Percentiles rank a stretch among this genome's conserved stretches.
phyloP scores from a whole-genome alignment of 2,797 vertebrate species.

The Melanotaenia maccullochi region DNA sequence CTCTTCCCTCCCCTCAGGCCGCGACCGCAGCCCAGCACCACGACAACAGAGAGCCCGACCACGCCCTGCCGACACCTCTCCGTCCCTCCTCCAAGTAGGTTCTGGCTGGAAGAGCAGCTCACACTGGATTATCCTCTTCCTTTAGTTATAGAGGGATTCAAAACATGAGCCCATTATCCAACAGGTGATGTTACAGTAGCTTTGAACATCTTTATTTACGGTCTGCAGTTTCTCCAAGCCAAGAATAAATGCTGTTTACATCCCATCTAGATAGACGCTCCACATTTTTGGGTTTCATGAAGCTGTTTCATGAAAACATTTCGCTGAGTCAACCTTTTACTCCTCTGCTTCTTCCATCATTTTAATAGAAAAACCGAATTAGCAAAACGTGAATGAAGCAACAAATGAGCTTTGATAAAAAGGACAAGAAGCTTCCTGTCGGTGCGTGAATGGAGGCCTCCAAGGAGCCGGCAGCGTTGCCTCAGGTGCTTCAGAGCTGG shows the following conservation, averaged over 20 bases:
- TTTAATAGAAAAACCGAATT: not conserved
- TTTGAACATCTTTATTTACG: too few relatives aligned
- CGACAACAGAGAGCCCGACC: slow-evolving; percentile 63
- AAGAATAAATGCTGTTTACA: not conserved
- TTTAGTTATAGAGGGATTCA: not conserved
- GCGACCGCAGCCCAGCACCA: slow-evolving; percentile 66
- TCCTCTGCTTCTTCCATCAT: not conserved
- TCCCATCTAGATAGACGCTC: not conserved
- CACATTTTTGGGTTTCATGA: not conserved
- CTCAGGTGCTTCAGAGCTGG: not conserved
- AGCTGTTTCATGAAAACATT: not conserved
- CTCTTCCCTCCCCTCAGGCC: slow-evolving; percentile 78
- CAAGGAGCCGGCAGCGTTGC: not conserved
- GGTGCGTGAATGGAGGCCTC: not conserved
- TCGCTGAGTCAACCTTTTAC: not conserved
- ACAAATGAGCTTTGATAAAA: slow-evolving; percentile 1
- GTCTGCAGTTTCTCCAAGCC: not conserved
- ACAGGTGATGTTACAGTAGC: too few relatives aligned
- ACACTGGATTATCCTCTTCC: not conserved
- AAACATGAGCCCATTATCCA: not conserved
- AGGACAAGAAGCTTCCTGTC: not conserved
- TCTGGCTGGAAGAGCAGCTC: not conserved
- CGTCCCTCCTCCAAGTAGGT: slow-evolving; percentile 82
- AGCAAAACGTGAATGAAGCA: not conserved
- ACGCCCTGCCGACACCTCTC: slow-evolving; percentile 77